A percentile compares a stretch with the other conserved stretches of the same genome.
These are phyloP conservation scores for Hyles euphorbiae DNA, from an alignment of 1,140 invertebrate species.

Conservation along the genomic window DNA sequence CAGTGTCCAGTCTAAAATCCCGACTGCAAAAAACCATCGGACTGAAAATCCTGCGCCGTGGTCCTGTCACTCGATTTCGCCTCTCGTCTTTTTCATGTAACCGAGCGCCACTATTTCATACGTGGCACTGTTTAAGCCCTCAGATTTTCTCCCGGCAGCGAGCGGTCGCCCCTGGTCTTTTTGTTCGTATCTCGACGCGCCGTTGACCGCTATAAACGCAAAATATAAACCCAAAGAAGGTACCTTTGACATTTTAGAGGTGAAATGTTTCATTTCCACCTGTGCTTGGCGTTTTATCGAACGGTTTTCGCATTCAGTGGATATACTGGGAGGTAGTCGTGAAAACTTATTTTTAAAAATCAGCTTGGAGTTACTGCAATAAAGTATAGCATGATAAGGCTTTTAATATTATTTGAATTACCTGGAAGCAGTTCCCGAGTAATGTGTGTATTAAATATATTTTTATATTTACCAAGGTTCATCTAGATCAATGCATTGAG, in stretches of 20 bases:
- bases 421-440: too few species aligned
- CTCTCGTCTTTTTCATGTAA: slow-evolving; percentile 74
- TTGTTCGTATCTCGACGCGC: slow-evolving; percentile 60
- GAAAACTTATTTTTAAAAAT: slow-evolving; percentile 3
- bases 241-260: slow-evolving; percentile 72
- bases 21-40: slow-evolving; percentile 60
- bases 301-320: slow-evolving; percentile 26
- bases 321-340: neutral
- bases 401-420: too few species aligned
- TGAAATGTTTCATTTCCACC: slow-evolving; percentile 66
- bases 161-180: slow-evolving; percentile 55
- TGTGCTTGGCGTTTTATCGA: slow-evolving; percentile 45
- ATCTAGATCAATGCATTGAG: too few species aligned
- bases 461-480: too few species aligned
- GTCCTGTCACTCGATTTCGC: slow-evolving; percentile 71
- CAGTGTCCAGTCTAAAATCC: slow-evolving; percentile 57
- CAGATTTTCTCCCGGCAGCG: slow-evolving; percentile 68
- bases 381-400: neutral
- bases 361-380: too few species aligned
- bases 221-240: slow-evolving; percentile 72
- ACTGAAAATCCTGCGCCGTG: slow-evolving; percentile 64
- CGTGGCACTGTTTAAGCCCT: slow-evolving; percentile 71
- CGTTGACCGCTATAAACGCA: slow-evolving; percentile 71
- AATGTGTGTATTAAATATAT: too few species aligned
- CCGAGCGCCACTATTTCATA: slow-evolving; percentile 71